Evolutionary conservation across 2,113 vertebrate species (phyloP), one percentile per base, ranked within the genome.

Genomic region (Brachyhypopomus occidentalis): DNA sequence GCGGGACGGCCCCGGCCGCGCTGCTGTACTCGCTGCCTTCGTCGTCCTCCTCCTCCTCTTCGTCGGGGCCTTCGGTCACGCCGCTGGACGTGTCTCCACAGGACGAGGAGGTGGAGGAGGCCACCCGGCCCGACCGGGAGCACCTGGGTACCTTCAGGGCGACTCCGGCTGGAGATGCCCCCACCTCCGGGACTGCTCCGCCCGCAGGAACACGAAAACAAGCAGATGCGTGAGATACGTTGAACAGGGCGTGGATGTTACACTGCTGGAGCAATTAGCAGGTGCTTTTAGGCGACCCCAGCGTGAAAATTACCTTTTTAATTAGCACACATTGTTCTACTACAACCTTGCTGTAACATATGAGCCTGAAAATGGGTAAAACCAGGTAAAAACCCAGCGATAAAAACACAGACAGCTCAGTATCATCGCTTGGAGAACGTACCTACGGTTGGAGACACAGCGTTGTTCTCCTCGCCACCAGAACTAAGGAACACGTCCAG

Each of bases 401-500:
- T 6, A 6, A 41, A 9, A 8, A 8, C 41, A 41, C 41, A 6
- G 41, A 41, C 41, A 9, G 41, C 2, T 9, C 41, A 8, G 41
- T 7, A 41, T 41, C 41, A 41, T 52, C 8, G 11, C 14, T 52
- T 14, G 16, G 7, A 60, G 23, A 22, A 25, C 82, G 75, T 94
- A 98, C 97, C 97, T 90, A 89, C 87, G 73, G 92, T 87, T 0
- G 95, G 92, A 58, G 96, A 95, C 0, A 82, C 87, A 69, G 89
- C 45, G 0, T 86, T 89, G 62, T 86, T 91, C 55, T 96, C 96
- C 69, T 97, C 96, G 4, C 86, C 89, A 45, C 90, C 91, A 0
- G 97, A 98, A 86, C 95, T 97, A 38, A 99, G 88, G 74, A 99
- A 99, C 86, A 98, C 95, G 16, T 99, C 97, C 0, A 99, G 89